Conservation (phyloP, 2,888 invertebrate species). For the Orchesella flavescens region DNA sequence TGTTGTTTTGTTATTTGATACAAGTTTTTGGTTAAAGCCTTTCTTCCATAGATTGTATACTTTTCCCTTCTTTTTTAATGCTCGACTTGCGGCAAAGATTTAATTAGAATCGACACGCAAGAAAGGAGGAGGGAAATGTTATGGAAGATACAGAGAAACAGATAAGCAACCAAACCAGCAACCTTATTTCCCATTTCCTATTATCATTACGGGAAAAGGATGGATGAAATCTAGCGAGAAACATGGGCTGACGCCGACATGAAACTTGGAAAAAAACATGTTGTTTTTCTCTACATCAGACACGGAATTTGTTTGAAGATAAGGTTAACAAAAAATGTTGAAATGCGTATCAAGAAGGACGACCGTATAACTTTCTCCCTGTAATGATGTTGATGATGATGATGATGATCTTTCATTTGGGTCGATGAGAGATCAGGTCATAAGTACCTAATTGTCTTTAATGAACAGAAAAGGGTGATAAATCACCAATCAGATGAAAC, state of each 20-base stretch:
- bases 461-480: slow-evolving; percentile 30
- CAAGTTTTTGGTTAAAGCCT: too few relatives aligned
- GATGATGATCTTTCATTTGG: background rate
- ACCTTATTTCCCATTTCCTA: background rate
- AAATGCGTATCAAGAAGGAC: too few relatives aligned
- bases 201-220: background rate
- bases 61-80: too few relatives aligned
- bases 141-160: background rate
- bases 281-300: too few relatives aligned
- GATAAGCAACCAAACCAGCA: background rate
- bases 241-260: background rate
- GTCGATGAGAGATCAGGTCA: background rate
- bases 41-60: too few relatives aligned
- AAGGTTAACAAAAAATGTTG: too few relatives aligned
- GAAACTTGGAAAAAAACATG: background rate
- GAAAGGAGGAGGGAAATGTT: background rate
- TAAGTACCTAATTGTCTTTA: slow-evolving; percentile 30
- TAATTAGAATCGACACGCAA: slow-evolving; percentile 50
- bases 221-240: slow-evolving; percentile 16
- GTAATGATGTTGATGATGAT: too few relatives aligned
- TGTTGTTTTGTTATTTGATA: too few relatives aligned
- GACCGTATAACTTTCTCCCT: too few relatives aligned
- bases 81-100: slow-evolving; percentile 15
- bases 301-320: too few relatives aligned
- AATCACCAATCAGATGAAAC: slow-evolving; percentile 15